Evolutionary conservation across 1,140 invertebrate genomes (phyloP), one percentile per base, ranked within the genome.

Genomic region (Rhagoletis zephyria): DNA sequence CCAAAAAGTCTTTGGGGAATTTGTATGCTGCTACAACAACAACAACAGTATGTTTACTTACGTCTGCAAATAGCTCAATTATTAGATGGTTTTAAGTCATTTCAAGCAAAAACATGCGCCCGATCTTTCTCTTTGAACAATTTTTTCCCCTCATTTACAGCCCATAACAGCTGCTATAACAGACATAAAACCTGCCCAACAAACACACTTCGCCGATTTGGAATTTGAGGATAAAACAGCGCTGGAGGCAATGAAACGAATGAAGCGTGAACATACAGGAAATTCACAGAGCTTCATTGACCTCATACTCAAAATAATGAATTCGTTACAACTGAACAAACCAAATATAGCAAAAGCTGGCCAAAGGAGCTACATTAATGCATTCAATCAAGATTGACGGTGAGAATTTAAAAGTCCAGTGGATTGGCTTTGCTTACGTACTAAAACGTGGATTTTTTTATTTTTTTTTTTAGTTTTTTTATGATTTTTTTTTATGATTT

Each of bases 261-360:
- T 4, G 9, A 81, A 87, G 14, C 30, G 59, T 19, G 40, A 48
- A 19, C 42, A 51, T 45, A 61, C 42, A 16, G 64, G 45, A 56
- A 87, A 85, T 2, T 16, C 74, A 51, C 74, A 81, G 63, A 86
- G 64, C n/a, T 70, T 88, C 30, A 30, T 88, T 7, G 87, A 88
- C 16, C 60, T 88, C 12, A 86, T 88, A 65, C 42, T 88, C 40
- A 74, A 74, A 19, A 86, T 88, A 42, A 85, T 88, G 19, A 85
- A 88, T 19, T 70, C 81, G 4, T 65, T 88, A 40, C 87, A 70
- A 74, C 60, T 74, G 70, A 45, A 81, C 40, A 86, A 74, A 48
- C 51, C 81, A 45, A 87, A 81, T 45, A 61, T 60, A 42, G 51
- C 51, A 10, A 56, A 60, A 85, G 14, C 59, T 9, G 5, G 16